Percentiles rank a stretch among this genome's conserved stretches.
These are phyloP conservation scores for Deroplatys truncata DNA, from an alignment of 2,888 invertebrate genomes.

Conservation along the genomic window DNA sequence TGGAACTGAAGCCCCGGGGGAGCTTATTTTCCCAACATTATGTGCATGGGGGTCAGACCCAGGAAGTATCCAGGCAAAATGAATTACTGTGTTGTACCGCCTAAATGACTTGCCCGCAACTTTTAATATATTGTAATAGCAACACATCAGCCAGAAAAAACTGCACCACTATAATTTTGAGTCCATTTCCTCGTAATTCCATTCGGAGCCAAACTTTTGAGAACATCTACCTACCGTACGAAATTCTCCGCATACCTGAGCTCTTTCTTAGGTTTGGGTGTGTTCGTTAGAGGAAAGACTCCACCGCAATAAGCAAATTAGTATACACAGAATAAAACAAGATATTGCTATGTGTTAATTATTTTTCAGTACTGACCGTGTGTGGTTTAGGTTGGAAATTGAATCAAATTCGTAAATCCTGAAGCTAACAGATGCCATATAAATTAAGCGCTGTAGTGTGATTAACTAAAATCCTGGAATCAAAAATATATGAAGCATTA, in stretches of 20 bases:
- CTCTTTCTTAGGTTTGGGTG: background rate
- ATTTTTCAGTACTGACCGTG: no score
- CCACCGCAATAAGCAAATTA: no score
- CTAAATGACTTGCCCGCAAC: background rate
- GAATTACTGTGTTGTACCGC: background rate
- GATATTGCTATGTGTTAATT: no score
- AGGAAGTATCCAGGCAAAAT: background rate
- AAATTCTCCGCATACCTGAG: background rate
- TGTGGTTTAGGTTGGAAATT: no score
- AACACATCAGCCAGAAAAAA: background rate
- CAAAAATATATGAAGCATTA: no score
- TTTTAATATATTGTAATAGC: background rate
- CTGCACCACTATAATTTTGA: background rate
- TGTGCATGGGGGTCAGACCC: background rate
- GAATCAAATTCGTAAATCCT: no score
- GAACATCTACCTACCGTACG: background rate
- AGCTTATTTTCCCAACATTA: background rate
- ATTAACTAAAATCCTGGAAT: no score
- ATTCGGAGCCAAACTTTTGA: background rate
- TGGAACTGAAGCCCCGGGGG: background rate
- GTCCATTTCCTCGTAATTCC: background rate
- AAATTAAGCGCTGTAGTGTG: no score
- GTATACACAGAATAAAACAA: no score
- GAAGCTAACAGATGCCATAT: no score
- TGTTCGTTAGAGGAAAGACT: no score